These are phyloP conservation scores for Ephestia elutella DNA, from an alignment of 1,140 invertebrate genomes.

Conservation along the genomic window DNA sequence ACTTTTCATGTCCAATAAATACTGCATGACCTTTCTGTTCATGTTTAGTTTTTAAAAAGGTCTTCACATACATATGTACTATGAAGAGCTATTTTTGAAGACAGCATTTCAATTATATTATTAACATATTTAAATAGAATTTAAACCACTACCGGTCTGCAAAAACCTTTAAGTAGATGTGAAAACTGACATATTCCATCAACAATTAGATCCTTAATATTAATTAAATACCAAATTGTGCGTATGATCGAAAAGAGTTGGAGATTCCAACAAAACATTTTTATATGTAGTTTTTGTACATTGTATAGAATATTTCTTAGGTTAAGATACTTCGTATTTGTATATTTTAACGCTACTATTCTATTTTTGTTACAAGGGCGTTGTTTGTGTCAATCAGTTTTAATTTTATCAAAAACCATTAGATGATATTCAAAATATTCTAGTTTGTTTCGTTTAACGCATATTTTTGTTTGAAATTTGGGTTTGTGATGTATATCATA, in stretches of 20 bases:
- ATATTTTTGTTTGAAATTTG: neutral
- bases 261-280: conserved; percentile 24
- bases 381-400: conserved; percentile 20
- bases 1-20: too few species aligned
- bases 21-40: too few species aligned
- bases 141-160: neutral
- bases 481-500: neutral
- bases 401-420: neutral
- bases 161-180: neutral
- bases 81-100: too few species aligned
- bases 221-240: conserved; percentile 8
- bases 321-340: conserved; percentile 38
- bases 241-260: conserved; percentile 18
- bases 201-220: neutral
- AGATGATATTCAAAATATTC: too few species aligned
- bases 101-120: too few species aligned
- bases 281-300: conserved; percentile 49
- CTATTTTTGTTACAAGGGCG: conserved; percentile 7
- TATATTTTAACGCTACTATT: conserved; percentile 40
- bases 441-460: too few species aligned
- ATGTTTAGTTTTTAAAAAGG: too few species aligned
- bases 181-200: neutral
- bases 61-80: too few species aligned
- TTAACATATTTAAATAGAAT: too few species aligned
- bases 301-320: conserved; percentile 41